phyloP scores from a whole-genome alignment of 2,888 invertebrate species.

The Hydraecia micacea region DNA sequence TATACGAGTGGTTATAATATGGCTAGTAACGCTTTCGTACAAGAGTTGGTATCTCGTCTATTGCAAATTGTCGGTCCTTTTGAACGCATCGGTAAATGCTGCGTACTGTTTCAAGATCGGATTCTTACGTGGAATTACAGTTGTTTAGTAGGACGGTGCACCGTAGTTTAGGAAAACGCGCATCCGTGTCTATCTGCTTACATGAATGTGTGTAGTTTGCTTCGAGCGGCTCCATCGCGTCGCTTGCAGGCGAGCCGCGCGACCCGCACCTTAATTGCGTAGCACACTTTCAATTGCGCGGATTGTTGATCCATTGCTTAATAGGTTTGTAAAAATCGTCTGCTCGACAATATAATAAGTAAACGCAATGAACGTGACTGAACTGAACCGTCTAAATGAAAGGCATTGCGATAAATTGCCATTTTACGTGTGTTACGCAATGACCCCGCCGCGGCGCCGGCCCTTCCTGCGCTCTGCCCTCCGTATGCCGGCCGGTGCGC shows the following conservation, averaged over 20 bases:
- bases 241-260: background rate
- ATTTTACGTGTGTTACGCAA: background rate
- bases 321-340: background rate
- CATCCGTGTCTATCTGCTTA: constrained; percentile 2
- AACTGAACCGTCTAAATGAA: background rate
- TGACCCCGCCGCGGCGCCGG: background rate
- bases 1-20: background rate
- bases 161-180: background rate
- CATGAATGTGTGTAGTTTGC: constrained; percentile 4
- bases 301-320: background rate
- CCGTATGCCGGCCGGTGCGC: too few species aligned
- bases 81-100: constrained; percentile 36
- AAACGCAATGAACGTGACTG: background rate
- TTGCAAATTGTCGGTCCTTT: constrained; percentile 17
- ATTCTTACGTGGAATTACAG: constrained; percentile 10
- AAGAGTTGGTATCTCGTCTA: constrained; percentile 14
- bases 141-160: constrained; percentile 18
- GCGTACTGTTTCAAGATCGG: constrained; percentile 11
- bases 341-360: background rate
- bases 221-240: background rate
- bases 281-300: background rate
- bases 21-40: background rate
- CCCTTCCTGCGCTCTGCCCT: too few species aligned
- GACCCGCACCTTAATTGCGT: background rate
- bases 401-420: background rate